phyloP scores from a whole-genome alignment of 2,113 vertebrate genomes.

The Benitochromis conjunctus region DNA sequence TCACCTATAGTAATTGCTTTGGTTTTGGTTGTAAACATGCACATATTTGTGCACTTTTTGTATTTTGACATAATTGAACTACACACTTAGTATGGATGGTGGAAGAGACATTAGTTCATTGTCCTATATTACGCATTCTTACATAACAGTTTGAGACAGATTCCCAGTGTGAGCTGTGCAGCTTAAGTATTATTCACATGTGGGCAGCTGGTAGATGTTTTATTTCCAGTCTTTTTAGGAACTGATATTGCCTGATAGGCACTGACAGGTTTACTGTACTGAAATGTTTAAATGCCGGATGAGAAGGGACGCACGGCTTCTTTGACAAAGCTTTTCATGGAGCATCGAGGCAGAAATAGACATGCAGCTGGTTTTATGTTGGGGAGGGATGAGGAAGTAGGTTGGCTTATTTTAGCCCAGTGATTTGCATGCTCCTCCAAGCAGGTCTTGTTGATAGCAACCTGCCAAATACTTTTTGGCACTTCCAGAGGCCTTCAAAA shows the following conservation, averaged over 20 bases:
- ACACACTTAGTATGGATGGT: neutral
- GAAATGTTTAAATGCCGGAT: neutral
- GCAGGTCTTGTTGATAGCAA: neutral
- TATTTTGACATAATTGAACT: neutral
- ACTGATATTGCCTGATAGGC: neutral
- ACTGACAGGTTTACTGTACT: neutral
- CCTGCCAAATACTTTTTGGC: neutral
- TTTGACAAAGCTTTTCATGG: conserved; percentile 5
- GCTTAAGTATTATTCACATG: neutral
- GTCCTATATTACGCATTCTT: conserved; percentile 12
- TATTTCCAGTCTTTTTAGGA: neutral
- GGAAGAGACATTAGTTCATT: neutral
- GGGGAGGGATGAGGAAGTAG: conserved; percentile 44
- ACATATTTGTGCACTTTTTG: neutral
- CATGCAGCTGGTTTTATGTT: conserved; percentile 42
- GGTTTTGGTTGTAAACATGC: neutral
- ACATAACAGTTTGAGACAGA: conserved; percentile 33
- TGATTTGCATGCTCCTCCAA: conserved; percentile 29
- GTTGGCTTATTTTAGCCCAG: conserved; percentile 63
- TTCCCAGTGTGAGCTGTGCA: neutral
- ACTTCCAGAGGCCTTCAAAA: neutral
- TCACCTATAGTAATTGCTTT: neutral
- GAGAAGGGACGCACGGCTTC: neutral
- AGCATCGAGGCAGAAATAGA: conserved; percentile 26
- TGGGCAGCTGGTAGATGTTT: neutral